Conservation (phyloP, 2,113 vertebrate species). For the Larimichthys polyactis region DNA sequence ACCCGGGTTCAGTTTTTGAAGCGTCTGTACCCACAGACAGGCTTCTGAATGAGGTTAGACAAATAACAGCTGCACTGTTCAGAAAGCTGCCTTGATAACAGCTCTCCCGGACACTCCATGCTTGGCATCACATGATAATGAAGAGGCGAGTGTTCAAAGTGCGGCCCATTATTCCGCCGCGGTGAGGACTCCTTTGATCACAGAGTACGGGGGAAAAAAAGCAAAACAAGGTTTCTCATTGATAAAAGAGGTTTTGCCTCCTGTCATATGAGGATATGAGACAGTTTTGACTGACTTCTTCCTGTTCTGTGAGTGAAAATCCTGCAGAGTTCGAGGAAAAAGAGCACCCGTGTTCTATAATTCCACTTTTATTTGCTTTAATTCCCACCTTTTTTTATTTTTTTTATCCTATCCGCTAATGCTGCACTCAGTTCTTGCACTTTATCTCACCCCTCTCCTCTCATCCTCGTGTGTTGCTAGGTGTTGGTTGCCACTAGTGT, state of each 20-base stretch:
- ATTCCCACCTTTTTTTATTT: slow-evolving; percentile 12
- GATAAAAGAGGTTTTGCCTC: slow-evolving; percentile 22
- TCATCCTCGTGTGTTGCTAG: slow-evolving; percentile 22
- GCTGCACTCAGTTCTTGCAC: background rate
- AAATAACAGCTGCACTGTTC: slow-evolving; percentile 55
- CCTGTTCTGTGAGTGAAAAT: slow-evolving; percentile 12
- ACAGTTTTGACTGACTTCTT: slow-evolving; percentile 23
- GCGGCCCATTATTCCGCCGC: slow-evolving; percentile 60
- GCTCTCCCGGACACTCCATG: slow-evolving; percentile 58
- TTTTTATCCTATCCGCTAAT: background rate
- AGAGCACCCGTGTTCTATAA: slow-evolving; percentile 8
- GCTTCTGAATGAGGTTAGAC: slow-evolving; percentile 55
- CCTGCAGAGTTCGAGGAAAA: background rate
- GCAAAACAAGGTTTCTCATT: slow-evolving; percentile 31
- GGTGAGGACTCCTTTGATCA: slow-evolving; percentile 61
- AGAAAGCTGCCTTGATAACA: slow-evolving; percentile 52
- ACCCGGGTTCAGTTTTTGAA: slow-evolving; percentile 6
- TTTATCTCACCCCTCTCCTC: background rate
- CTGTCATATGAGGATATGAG: slow-evolving; percentile 11
- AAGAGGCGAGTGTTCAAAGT: slow-evolving; percentile 68
- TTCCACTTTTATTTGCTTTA: slow-evolving; percentile 16
- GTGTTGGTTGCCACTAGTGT: slow-evolving; percentile 44
- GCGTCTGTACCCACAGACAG: slow-evolving; percentile 15
- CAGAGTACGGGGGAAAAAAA: slow-evolving; percentile 43
- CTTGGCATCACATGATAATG: slow-evolving; percentile 68